phyloP scores from a whole-genome alignment of 2,113 vertebrate genomes.

The Rhinogobius similis region DNA sequence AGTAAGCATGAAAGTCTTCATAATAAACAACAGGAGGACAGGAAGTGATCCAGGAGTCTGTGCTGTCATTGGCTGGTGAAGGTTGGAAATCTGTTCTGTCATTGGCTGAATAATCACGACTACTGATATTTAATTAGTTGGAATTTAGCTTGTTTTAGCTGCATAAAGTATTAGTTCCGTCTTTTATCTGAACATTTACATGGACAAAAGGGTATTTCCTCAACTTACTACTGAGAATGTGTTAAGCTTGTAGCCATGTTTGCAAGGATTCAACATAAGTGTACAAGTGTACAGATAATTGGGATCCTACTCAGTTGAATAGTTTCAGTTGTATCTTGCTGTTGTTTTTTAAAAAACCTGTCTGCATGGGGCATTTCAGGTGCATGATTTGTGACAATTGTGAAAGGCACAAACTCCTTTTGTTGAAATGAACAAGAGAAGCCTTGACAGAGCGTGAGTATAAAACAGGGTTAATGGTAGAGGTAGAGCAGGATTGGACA shows the following conservation, averaged over 20 bases:
- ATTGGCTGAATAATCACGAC: slow-evolving; percentile 55
- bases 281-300: too few species aligned
- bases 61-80: slow-evolving; percentile 61
- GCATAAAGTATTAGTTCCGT: too few species aligned
- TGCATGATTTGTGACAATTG: too few species aligned
- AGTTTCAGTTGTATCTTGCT: too few species aligned
- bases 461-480: not conserved
- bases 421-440: not conserved
- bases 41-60: slow-evolving; percentile 9
- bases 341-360: not conserved
- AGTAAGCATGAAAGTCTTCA: slow-evolving; percentile 22
- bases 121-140: too few species aligned
- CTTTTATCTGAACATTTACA: not conserved
- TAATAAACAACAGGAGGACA: slow-evolving; percentile 22
- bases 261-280: too few species aligned
- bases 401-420: slow-evolving; percentile 6
- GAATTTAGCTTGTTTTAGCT: too few species aligned
- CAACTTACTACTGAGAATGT: not conserved
- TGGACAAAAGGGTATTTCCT: not conserved
- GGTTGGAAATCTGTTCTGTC: slow-evolving; percentile 31
- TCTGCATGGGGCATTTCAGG: too few species aligned
- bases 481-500: not conserved
- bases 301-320: too few species aligned
- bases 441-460: not conserved
- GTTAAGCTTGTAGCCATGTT: too few species aligned